Conservation (phyloP, 2,888 invertebrate species). For the Glomeris marginata region DNA sequence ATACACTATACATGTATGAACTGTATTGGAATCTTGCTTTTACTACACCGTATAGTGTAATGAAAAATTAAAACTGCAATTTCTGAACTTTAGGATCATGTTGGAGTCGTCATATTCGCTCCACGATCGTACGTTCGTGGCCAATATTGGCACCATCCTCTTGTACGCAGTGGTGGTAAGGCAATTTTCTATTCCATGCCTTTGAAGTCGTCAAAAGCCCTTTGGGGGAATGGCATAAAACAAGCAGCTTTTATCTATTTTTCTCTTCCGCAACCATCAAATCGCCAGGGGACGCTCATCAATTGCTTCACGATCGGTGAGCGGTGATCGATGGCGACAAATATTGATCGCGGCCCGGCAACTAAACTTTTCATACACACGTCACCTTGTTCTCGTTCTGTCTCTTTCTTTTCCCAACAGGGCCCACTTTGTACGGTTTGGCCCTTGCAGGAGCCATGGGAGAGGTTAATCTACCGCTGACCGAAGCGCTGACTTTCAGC, state of each 20-base stretch:
- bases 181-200: conserved; percentile 9
- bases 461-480: conserved; percentile 14
- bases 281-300: conserved; percentile 24
- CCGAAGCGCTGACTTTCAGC: conserved; percentile 34
- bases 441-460: conserved; percentile 18
- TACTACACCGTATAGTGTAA: too few species aligned
- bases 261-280: conserved; percentile 1
- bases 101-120: conserved; percentile 40
- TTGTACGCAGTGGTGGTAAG: conserved; percentile 39
- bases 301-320: conserved; percentile 28
- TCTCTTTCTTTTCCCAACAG: conserved; percentile 5
- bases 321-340: conserved; percentile 6
- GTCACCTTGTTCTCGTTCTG: not conserved
- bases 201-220: not conserved
- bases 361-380: not conserved
- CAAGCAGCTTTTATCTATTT: not conserved
- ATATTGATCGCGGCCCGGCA: not conserved
- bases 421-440: conserved; percentile 20
- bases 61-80: too few species aligned
- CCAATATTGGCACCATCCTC: conserved; percentile 38
- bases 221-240: not conserved
- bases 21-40: too few species aligned
- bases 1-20: too few species aligned
- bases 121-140: conserved; percentile 37
- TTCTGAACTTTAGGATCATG: conserved; percentile 30